Evolutionary conservation across 2,888 invertebrate genomes (phyloP).

Genomic region (Cataglyphis livida): DNA sequence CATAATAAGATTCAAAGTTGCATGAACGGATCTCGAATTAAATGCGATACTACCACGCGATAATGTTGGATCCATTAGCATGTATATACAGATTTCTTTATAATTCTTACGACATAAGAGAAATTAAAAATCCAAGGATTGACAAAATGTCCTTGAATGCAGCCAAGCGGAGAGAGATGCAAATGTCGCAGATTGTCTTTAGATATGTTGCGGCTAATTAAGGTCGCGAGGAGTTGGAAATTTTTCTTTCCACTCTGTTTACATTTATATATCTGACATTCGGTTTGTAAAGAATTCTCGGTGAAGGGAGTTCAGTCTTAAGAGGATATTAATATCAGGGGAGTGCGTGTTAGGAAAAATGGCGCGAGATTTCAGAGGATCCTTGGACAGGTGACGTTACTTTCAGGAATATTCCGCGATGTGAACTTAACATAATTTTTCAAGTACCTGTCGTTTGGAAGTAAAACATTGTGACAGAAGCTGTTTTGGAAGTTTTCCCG

Average conservation of each 20-base stretch:
- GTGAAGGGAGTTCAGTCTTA: background rate
- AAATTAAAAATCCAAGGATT: background rate
- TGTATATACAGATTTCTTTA: background rate
- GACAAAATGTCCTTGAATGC: background rate
- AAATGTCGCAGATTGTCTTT: background rate
- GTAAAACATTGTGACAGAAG: constrained; percentile 46
- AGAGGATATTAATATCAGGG: background rate
- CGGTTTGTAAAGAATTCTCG: background rate
- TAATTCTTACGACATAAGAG: background rate
- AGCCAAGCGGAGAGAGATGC: background rate
- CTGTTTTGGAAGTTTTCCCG: constrained; percentile 43
- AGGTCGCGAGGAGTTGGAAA: background rate
- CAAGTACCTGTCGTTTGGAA: constrained; percentile 37
- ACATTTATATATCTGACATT: background rate
- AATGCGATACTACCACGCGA: background rate
- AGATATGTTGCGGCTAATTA: background rate
- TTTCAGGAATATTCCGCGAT: constrained; percentile 30
- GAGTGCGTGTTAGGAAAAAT: background rate
- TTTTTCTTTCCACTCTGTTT: background rate
- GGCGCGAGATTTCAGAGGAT: background rate
- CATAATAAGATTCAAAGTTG: constrained; percentile 36
- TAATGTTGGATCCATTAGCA: constrained; percentile 9
- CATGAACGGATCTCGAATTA: background rate
- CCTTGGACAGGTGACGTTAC: constrained; percentile 15
- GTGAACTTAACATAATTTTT: constrained; percentile 52